These are phyloP conservation scores for Rostratula benghalensis DNA, from an alignment of 2,113 vertebrate species.

Conservation along the genomic window DNA sequence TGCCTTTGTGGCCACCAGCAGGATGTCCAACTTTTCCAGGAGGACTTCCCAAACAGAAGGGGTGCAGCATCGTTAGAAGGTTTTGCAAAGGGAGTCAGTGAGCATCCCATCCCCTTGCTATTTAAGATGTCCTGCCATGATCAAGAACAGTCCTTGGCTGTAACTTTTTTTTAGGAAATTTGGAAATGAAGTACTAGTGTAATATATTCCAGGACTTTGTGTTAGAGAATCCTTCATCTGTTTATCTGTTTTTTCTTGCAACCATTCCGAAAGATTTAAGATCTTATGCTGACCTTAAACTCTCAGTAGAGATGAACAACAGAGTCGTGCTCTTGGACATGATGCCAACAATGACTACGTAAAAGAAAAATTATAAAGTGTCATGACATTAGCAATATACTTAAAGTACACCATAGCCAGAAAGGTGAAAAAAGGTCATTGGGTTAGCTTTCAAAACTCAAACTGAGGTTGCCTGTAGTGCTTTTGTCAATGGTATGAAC, in stretches of 20 bases:
- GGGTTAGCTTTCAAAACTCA: not conserved
- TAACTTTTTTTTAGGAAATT: not conserved
- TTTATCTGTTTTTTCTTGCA: not conserved
- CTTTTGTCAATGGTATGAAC: not conserved
- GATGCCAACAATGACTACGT: not conserved
- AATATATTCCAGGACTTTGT: not conserved
- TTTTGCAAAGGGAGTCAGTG: not conserved
- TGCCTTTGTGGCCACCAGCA: not conserved
- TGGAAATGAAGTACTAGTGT: not conserved
- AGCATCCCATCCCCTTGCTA: not conserved
- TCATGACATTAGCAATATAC: not conserved
- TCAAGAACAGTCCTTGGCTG: not conserved
- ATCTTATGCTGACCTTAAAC: not conserved
- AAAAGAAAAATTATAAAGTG: not conserved
- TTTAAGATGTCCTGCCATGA: not conserved
- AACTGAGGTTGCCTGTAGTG: not conserved
- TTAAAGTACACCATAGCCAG: not conserved
- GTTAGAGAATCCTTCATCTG: not conserved
- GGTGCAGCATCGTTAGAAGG: accelerated
- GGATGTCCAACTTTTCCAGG: not conserved
- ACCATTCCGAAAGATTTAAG: not conserved
- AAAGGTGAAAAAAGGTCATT: not conserved
- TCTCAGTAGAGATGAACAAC: not conserved
- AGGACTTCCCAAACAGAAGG: not conserved
- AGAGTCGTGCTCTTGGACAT: not conserved